Evolutionary conservation across 2,888 invertebrate species (phyloP).

Genomic region (Gasteruption jaculator): DNA sequence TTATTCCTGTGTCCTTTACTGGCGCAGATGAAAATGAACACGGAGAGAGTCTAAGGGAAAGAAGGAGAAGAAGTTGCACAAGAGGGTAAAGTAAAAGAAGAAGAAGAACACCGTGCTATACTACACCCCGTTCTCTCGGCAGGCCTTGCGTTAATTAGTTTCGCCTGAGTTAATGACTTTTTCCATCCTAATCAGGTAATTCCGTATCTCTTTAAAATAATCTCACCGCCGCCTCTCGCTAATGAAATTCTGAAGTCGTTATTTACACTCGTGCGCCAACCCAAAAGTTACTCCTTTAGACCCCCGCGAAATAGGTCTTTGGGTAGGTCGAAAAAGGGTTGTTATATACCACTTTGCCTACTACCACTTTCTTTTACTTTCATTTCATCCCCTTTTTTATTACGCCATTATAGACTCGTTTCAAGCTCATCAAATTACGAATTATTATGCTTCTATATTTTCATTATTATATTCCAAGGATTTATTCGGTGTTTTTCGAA

Average conservation of each 20-base stretch:
- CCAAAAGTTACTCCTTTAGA: no score
- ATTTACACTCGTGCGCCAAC: slow-evolving; percentile 49
- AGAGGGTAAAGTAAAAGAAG: slow-evolving; percentile 19
- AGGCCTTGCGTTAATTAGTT: slow-evolving; percentile 52
- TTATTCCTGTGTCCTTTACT: no score
- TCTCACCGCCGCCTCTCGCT: slow-evolving; percentile 50
- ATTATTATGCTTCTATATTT: no score
- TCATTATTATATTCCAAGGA: no score
- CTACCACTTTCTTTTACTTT: slow-evolving; percentile 21
- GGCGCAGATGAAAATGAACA: no score
- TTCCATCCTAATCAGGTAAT: slow-evolving; percentile 54
- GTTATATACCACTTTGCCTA: slow-evolving; percentile 26
- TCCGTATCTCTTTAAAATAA: slow-evolving; percentile 54
- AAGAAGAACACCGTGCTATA: slow-evolving; percentile 19
- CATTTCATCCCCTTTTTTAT: slow-evolving; percentile 21
- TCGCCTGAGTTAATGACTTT: slow-evolving; percentile 53
- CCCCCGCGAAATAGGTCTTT: no score
- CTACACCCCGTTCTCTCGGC: slow-evolving; percentile 24
- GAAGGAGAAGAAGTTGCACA: slow-evolving; percentile 10
- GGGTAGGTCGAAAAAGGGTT: no score
- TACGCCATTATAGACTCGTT: no score
- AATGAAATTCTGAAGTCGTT: slow-evolving; percentile 54
- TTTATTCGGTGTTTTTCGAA: no score
- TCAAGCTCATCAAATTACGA: no score
- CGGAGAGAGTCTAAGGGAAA: no score